These are phyloP conservation scores for Drosophila robusta DNA, from an alignment of 2,888 invertebrate species.

Conservation along the genomic window DNA sequence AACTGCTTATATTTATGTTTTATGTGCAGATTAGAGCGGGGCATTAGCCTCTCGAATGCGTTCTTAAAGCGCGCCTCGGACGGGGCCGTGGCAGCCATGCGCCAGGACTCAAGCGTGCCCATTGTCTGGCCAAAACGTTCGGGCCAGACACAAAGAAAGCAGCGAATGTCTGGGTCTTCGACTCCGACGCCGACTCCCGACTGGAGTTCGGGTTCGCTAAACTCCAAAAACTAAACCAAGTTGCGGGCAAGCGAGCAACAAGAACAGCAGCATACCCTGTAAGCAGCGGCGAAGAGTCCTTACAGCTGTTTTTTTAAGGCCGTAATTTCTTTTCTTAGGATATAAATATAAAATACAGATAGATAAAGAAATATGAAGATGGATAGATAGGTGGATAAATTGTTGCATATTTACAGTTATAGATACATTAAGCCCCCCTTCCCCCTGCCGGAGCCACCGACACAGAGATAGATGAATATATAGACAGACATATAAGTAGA, in stretches of 20 bases:
- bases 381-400: too few species aligned
- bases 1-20: constrained; percentile 30
- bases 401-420: too few species aligned
- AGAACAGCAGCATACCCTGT: constrained; percentile 17
- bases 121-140: constrained; percentile 19
- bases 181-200: constrained; percentile 21
- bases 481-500: too few species aligned
- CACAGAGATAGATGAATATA: too few species aligned
- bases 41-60: constrained; percentile 22
- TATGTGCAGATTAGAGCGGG: constrained; percentile 17
- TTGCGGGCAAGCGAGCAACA: constrained; percentile 26
- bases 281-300: too few species aligned
- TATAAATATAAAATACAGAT: background rate
- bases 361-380: too few species aligned
- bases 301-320: too few species aligned
- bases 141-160: constrained; percentile 55
- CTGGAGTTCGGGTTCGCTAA: constrained; percentile 63
- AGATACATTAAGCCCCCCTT: too few species aligned
- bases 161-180: constrained; percentile 40
- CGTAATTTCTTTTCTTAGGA: too few species aligned
- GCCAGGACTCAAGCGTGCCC: constrained; percentile 20
- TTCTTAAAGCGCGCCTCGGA: constrained; percentile 7
- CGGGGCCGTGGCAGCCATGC: too few species aligned
- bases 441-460: too few species aligned
- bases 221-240: constrained; percentile 60